A percentile compares a stretch with the other conserved stretches of the same genome.
Conservation (phyloP, 1,140 invertebrate species). For the Carcinoscorpius rotundicauda region DNA sequence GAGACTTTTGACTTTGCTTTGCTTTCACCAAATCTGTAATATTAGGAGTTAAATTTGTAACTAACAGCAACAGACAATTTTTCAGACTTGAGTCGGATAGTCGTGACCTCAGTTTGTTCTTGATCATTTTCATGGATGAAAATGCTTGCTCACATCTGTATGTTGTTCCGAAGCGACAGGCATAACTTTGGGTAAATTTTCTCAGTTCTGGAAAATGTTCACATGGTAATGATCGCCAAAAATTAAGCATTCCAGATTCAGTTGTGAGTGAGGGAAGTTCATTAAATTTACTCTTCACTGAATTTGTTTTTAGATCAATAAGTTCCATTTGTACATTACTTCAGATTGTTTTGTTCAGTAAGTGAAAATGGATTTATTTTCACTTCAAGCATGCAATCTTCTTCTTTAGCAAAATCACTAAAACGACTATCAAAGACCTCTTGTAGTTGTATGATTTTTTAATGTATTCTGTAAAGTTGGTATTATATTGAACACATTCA, state of each 20-base stretch:
- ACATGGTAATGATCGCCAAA: no score
- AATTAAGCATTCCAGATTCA: slow-evolving; percentile 1
- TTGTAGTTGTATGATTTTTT: slow-evolving; percentile 3
- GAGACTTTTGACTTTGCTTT: no score
- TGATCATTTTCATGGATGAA: no score
- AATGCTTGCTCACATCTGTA: no score
- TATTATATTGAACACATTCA: slow-evolving; percentile 4
- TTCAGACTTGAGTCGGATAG: background rate
- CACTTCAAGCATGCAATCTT: background rate
- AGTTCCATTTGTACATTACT: slow-evolving; percentile 2
- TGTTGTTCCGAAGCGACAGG: no score
- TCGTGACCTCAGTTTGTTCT: no score
- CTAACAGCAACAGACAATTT: slow-evolving; percentile 1
- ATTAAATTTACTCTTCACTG: background rate
- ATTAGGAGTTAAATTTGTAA: slow-evolving; percentile 4
- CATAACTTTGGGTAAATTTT: no score
- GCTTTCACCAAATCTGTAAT: no score
- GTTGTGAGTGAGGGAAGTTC: background rate
- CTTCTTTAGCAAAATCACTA: background rate
- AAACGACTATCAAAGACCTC: background rate
- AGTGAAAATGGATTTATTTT: slow-evolving; percentile 5
- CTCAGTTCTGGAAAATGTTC: no score
- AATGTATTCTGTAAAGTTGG: slow-evolving; percentile 4
- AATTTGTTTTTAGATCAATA: slow-evolving; percentile 4
- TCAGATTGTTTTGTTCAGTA: background rate